Evolutionary conservation across 1,140 invertebrate genomes (phyloP), one percentile per base, ranked within the genome.

Genomic region (Chlorops oryzae): DNA sequence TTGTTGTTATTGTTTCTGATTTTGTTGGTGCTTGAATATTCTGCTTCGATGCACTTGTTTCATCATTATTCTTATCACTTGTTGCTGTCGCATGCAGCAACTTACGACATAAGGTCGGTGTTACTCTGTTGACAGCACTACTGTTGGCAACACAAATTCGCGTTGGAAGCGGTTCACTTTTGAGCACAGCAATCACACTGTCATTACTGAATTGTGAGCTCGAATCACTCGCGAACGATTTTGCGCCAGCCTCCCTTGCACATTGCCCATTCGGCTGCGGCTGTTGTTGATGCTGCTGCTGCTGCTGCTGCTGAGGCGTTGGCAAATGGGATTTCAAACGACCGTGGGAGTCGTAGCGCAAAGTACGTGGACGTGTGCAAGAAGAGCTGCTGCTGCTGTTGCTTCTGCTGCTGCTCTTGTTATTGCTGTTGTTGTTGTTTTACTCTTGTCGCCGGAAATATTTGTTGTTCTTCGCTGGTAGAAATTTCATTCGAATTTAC

Each of bases 341-440:
- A 2, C 62, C 65, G 20, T 58, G 48, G 38, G 52, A 55, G 56
- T 68, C 65, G 54, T 65, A 68, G 46, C 61, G 51, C 10, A 63
- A 39, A 20, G 59, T 56, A 25, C 59, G 58, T n/a, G 59, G 52
- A 17, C 41, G 53, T 21, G 12, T 9, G 37, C 7, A 10, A 9
- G 12, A 9, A 39, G 9, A 10, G 18, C 18, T 6, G 7, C 23
- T 10, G 40, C 20, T 42, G 7, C 23, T 42, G 23, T 42, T 42
- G 15, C 23, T 42, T 12, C 23, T 6, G 18, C 35, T 32, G 15
- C 15, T 32, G 15, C 15, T 32, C 9, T 32, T 32, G 28, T 32
- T 32, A 32, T 32, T 9, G 15, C 9, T 32, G 15, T 32, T 32
- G 15, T 32, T 32, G 15, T 32, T 24, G 46, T 25, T 32, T 3